Evolutionary conservation across 2,888 invertebrate species (phyloP).

Genomic region (Trissolcus japonicus): DNA sequence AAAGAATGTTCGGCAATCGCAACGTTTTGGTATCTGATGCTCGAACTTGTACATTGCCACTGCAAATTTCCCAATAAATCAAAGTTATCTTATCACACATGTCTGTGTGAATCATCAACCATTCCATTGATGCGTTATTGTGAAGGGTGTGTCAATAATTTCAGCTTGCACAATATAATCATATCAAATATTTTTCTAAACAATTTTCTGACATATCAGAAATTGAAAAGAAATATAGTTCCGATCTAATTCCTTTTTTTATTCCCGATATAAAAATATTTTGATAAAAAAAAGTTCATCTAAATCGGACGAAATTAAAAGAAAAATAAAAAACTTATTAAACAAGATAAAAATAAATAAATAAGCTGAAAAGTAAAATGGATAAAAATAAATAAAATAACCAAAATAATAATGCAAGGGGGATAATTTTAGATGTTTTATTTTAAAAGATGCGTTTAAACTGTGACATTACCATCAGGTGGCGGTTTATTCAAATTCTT

Average conservation of each 20-base stretch:
- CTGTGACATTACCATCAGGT: conserved; percentile 30
- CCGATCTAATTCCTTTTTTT: too few relatives aligned
- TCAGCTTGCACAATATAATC: conserved; percentile 1
- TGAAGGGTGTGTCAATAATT: conserved; percentile 17
- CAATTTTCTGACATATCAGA: neutral
- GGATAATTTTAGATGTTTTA: neutral
- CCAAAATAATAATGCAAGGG: neutral
- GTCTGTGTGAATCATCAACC: conserved; percentile 8
- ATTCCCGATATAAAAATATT: too few relatives aligned
- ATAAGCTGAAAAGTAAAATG: too few relatives aligned
- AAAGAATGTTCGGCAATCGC: too few relatives aligned
- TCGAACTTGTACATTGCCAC: too few relatives aligned
- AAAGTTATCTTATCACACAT: conserved; percentile 10
- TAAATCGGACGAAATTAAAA: too few relatives aligned
- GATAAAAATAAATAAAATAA: neutral
- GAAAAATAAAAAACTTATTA: too few relatives aligned
- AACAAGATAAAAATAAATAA: too few relatives aligned
- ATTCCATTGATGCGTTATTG: conserved; percentile 7
- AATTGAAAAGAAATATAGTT: too few relatives aligned
- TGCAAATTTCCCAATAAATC: conserved; percentile 10
- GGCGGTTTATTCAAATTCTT: conserved; percentile 58
- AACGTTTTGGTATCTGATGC: too few relatives aligned
- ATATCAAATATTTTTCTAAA: neutral
- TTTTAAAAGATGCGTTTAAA: conserved; percentile 4
- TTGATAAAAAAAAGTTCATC: too few relatives aligned